Evolutionary conservation across 2,888 invertebrate species (phyloP), one percentile per base, ranked within the genome.

Genomic region (Rhaphigaster nebulosa): DNA sequence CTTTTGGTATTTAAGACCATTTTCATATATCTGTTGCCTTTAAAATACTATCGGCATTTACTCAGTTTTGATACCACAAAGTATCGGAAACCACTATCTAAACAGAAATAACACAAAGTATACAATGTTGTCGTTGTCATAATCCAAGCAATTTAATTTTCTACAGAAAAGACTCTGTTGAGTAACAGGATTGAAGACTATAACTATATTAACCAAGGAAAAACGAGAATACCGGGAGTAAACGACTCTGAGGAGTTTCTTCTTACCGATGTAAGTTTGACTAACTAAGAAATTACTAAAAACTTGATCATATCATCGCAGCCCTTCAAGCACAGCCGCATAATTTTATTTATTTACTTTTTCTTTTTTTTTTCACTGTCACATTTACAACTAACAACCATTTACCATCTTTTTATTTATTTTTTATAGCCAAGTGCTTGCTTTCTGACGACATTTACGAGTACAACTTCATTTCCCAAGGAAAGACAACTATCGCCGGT

Each of bases 401-500:
- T 54, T 76, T 8, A 52, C 52, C n/a, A 89, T 1, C n/a, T 50
- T 89, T 60, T 89, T 65, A 50, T 56, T 54, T 38, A 8, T 38
- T 87, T 56, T 38, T 56, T 87, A 50, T 90, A 91, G 91, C 84
- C 45, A 91, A 87, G 56, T 97, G 98, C 95, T 93, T 95, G 93
- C 96, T 99, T 94, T 96, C 96, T 93, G 96, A 98, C 94, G 96
- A 98, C 95, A 96, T 98, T 95, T 95, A 97, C 95, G 97, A 98
- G 95, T 99, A 99, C 96, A 95, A 95, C 95, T 97, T 96, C 96
- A 97, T 98, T 94, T 95, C 99, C 93, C 99, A 99, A 96, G 99
- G 99, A 95, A 98, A 98, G 96, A 96, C 96, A 94, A 97, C 96
- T 93, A 99, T 99, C 94, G 98, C 99, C 93, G 96, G 96, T 94